Evolutionary conservation across 2,888 invertebrate genomes (phyloP), one percentile per base, ranked within the genome.

Genomic region (Panopea generosa): DNA sequence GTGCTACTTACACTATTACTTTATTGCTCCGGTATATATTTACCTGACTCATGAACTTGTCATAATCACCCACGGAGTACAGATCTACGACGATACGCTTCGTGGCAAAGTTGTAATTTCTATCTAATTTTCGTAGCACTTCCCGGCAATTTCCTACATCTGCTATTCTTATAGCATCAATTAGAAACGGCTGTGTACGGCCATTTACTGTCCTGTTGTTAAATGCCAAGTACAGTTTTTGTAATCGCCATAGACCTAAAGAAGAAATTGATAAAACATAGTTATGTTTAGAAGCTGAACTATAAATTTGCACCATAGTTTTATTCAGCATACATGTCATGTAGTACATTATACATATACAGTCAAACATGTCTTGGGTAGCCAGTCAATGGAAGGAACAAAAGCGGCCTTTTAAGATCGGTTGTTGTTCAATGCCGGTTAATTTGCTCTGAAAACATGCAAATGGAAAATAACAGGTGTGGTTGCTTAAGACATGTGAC

Each of bases 211-310:
- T 43, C 16, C 72, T 61, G 22, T 69, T 55, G 66, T 82, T 83
- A 53, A 87, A 86, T 38, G 79, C 83, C 26, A 79, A 65, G 62
- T 86, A 86, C 27, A 86, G 49, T 43, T 67, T 69, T 59, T 87
- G 86, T 4, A 86, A 68, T 4, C 86, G 74, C 87, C 86, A 86
- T n/a, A 86, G 72, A 7, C 84, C 87, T 86, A 63, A 20, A 78
- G 69, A 52, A 45, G 33, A 4, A 33, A n/a, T n/a, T n/a, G n/a
- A n/a, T n/a, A n/a, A n/a, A n/a, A n/a, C n/a, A n/a, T n/a, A n/a
- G n/a, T n/a, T n/a, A n/a, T n/a, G n/a, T 27, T 7, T 53, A 24
- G 7, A 24, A 14, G 9, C 2, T 47, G 16, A 3, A 61, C 14
- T 11, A 40, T 11, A 40, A 40, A 14, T 40, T 40, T 40, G 40